Evolutionary conservation across 2,797 vertebrate genomes (phyloP).

Genomic region (Eutrigla gurnardus): DNA sequence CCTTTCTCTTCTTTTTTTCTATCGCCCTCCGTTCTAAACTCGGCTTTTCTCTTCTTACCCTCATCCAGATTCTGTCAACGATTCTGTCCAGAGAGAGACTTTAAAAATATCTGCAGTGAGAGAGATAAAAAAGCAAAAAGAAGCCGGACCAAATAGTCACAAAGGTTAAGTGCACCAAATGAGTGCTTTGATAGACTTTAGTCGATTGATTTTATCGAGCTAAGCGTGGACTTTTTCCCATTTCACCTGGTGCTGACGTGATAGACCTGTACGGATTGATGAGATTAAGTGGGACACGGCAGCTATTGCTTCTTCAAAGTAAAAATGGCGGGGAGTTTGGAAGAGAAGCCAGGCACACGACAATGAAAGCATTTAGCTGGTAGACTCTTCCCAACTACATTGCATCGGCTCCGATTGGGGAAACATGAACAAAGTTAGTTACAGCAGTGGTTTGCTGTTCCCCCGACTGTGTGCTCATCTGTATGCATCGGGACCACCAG

Average conservation of each 20-base stretch:
- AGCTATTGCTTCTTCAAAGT: conserved; percentile 11
- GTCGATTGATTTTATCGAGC: conserved; percentile 71
- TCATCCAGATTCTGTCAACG: conserved; percentile 45
- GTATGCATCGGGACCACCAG: conserved; percentile 1
- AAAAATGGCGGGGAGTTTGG: neutral
- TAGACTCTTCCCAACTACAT: neutral
- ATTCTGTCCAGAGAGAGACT: conserved; percentile 55
- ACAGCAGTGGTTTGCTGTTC: conserved; percentile 2
- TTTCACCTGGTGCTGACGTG: conserved; percentile 15
- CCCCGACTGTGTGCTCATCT: neutral
- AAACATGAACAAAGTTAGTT: conserved; percentile 21
- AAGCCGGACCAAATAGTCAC: conserved; percentile 54
- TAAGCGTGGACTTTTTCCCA: conserved; percentile 28
- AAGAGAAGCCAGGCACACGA: neutral
- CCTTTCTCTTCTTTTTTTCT: conserved; percentile 17
- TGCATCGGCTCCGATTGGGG: neutral
- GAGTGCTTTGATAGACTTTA: conserved; percentile 72
- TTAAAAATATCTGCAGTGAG: conserved; percentile 57
- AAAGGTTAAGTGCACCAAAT: conserved; percentile 74
- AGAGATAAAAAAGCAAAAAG: conserved; percentile 37
- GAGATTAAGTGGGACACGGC: neutral
- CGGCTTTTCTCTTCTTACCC: conserved; percentile 1
- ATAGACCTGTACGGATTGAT: conserved; percentile 11
- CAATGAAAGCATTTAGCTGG: neutral
- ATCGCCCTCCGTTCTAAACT: conserved; percentile 5